Evolutionary conservation across 1,140 invertebrate species (phyloP).

Genomic region (Neodiprion virginianus): DNA sequence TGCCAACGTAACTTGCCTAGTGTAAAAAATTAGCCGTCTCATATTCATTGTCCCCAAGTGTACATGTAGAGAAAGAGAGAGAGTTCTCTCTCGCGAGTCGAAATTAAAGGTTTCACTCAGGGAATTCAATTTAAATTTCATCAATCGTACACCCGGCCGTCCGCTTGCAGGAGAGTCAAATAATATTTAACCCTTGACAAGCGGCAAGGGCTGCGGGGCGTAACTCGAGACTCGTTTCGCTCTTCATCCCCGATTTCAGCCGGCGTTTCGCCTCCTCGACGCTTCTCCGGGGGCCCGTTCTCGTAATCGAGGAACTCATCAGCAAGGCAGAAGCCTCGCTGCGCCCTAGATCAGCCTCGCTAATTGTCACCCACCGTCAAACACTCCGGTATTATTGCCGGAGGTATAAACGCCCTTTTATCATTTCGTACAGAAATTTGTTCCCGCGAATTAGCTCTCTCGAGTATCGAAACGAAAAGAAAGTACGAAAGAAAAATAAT

Average conservation of each 20-base stretch:
- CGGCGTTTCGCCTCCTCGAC: no score
- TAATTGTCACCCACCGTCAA: neutral
- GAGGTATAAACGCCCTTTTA: neutral
- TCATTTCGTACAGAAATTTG: neutral
- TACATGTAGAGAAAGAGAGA: no score
- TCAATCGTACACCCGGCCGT: neutral
- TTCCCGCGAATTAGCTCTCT: no score
- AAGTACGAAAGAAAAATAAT: no score
- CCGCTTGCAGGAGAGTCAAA: neutral
- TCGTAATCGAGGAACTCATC: constrained; percentile 5
- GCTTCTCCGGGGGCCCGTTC: neutral
- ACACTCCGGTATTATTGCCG: neutral
- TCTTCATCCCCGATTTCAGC: no score
- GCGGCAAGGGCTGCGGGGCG: neutral
- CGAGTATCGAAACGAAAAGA: no score
- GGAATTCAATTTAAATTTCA: neutral
- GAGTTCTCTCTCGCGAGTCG: no score
- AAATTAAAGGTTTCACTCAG: no score
- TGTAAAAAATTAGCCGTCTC: no score
- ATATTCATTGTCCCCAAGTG: no score
- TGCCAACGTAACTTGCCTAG: no score
- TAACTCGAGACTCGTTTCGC: no score
- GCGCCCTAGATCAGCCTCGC: neutral
- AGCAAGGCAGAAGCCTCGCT: neutral
- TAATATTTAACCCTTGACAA: constrained; percentile 4